A percentile compares a stretch with the other conserved stretches of the same genome.
phyloP scores from a whole-genome alignment of 1,140 invertebrate genomes.

The Pseudobourletiella spinata region DNA sequence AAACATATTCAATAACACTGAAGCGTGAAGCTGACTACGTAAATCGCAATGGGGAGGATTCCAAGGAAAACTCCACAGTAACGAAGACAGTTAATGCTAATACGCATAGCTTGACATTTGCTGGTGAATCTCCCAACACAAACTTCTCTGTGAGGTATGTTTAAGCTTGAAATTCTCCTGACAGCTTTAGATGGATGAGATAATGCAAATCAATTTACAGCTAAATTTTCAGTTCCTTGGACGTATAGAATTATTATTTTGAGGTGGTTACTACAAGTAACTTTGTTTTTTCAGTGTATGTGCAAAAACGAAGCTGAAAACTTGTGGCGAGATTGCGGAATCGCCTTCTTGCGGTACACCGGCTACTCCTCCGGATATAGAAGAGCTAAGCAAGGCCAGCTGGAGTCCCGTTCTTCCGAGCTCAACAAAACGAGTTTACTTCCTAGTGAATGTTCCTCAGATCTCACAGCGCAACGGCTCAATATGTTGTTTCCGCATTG shows the following conservation, averaged over 20 bases:
- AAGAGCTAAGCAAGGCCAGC: slow-evolving; percentile 50
- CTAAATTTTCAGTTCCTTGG: too few relatives aligned
- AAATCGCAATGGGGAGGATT: slow-evolving; percentile 47
- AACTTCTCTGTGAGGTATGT: slow-evolving; percentile 42
- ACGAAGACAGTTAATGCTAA: slow-evolving; percentile 50
- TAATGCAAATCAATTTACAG: too few relatives aligned
- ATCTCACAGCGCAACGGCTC: slow-evolving; percentile 74
- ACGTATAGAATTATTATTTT: not conserved
- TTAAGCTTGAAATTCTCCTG: not conserved
- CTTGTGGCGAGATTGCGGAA: slow-evolving; percentile 54
- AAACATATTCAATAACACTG: slow-evolving; percentile 54
- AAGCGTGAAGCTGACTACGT: slow-evolving; percentile 51
- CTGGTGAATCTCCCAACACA: slow-evolving; percentile 62
- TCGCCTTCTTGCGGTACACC: slow-evolving; percentile 53
- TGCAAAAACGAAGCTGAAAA: slow-evolving; percentile 60
- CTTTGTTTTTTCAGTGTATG: slow-evolving; percentile 38
- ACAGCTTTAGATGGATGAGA: not conserved
- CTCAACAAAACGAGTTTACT: slow-evolving; percentile 19
- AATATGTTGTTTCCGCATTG: slow-evolving; percentile 71
- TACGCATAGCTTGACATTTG: slow-evolving; percentile 42
- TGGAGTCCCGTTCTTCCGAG: slow-evolving; percentile 55
- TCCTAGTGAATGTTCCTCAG: slow-evolving; percentile 48
- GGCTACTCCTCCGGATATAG: slow-evolving; percentile 56
- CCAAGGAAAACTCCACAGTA: slow-evolving; percentile 50
- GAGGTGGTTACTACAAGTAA: not conserved